These are phyloP conservation scores for Drosophila putrida DNA, from an alignment of 2,888 invertebrate species.

Conservation along the genomic window DNA sequence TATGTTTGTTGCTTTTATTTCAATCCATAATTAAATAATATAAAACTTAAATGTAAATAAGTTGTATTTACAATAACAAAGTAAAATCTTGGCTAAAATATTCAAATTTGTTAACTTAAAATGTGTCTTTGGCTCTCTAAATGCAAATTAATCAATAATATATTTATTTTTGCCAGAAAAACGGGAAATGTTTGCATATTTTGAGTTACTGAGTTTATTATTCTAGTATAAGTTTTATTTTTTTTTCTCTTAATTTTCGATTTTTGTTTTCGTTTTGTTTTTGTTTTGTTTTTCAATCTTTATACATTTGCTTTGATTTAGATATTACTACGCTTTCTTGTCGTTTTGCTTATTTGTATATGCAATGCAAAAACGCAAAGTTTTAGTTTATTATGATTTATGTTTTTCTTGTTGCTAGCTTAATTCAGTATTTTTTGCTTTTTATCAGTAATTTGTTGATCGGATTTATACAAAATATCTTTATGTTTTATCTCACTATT, in stretches of 20 bases:
- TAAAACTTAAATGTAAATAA: conserved; percentile 31
- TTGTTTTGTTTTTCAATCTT: conserved; percentile 40
- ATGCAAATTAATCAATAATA: conserved; percentile 28
- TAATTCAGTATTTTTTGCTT: conserved; percentile 16
- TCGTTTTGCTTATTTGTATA: conserved; percentile 42
- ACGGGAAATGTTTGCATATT: conserved; percentile 18
- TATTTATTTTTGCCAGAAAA: conserved; percentile 29
- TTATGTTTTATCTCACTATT: conserved; percentile 13
- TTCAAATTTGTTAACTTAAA: conserved; percentile 27
- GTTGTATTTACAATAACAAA: conserved; percentile 47
- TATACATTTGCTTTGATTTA: conserved; percentile 75
- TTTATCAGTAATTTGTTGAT: conserved; percentile 31
- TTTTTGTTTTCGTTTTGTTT: conserved; percentile 30
- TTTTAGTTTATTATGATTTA: conserved; percentile 33
- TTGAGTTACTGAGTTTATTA: conserved; percentile 25
- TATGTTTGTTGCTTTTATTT: conserved; percentile 25
- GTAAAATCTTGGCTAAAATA: conserved; percentile 32
- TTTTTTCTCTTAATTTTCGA: too few species aligned
- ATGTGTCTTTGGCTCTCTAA: conserved; percentile 69
- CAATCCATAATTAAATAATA: conserved; percentile 36
- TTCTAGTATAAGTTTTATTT: conserved; percentile 30
- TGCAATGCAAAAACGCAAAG: conserved; percentile 57
- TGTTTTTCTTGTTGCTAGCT: conserved; percentile 23
- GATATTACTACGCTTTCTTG: conserved; percentile 78
- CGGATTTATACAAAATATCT: conserved; percentile 69